These are phyloP conservation scores for Alfaro cultratus DNA, from an alignment of 2,797 vertebrate species.

Conservation along the genomic window DNA sequence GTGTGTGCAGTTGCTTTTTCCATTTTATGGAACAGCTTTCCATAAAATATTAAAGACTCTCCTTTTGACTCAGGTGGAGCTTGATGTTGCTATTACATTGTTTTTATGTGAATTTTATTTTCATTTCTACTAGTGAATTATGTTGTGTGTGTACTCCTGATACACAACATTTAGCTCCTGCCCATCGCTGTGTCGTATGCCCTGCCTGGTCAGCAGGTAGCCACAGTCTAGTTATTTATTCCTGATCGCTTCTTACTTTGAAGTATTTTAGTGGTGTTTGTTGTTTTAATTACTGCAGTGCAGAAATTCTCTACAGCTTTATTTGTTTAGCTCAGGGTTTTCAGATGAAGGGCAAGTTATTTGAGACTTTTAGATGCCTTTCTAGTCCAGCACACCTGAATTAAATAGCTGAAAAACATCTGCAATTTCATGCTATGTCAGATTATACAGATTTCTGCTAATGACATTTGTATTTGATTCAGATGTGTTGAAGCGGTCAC, in stretches of 20 bases:
- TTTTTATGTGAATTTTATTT: too few species aligned
- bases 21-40: background rate
- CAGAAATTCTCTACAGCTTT: background rate
- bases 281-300: background rate
- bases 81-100: background rate
- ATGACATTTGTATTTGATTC: background rate
- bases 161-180: too few species aligned
- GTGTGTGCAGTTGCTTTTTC: background rate
- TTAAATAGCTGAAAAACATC: background rate
- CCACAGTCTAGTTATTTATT: background rate
- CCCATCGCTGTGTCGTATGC: too few species aligned
- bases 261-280: background rate
- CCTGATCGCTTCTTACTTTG: background rate
- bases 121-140: too few species aligned
- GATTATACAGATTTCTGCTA: background rate
- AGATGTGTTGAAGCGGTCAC: background rate
- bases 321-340: background rate
- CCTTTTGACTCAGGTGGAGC: background rate
- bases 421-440: background rate
- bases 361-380: background rate
- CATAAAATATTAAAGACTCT: background rate
- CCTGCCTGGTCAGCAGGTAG: too few species aligned
- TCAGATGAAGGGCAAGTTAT: background rate
- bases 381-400: background rate
- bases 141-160: too few species aligned